Conservation (phyloP, 2,797 vertebrate species). For the Xiphophorus birchmanni region DNA sequence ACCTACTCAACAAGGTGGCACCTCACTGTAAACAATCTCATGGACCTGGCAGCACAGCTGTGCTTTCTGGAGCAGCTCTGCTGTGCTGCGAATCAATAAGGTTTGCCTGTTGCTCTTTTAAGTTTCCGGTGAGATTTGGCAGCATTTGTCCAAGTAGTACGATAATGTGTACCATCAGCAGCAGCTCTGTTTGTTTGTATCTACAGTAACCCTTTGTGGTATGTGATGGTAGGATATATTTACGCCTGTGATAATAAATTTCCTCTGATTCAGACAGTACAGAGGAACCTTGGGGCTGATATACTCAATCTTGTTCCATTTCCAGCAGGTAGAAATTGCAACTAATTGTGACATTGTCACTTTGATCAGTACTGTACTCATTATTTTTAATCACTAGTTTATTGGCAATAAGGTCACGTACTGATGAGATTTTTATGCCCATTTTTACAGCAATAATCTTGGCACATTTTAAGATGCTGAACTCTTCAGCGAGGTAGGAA, state of each 20-base stretch:
- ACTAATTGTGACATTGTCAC: background rate
- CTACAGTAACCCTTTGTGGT: background rate
- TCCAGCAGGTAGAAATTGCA: background rate
- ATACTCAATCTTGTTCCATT: background rate
- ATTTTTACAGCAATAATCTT: background rate
- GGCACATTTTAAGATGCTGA: background rate
- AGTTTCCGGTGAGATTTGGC: background rate
- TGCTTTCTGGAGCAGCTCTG: background rate
- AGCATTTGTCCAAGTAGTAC: background rate
- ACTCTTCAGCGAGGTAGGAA: background rate
- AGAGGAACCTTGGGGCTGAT: background rate
- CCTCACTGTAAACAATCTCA: background rate
- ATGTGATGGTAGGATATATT: background rate
- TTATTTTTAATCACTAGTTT: background rate
- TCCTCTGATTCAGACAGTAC: background rate
- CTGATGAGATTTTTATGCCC: background rate
- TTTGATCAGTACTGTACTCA: background rate
- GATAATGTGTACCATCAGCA: background rate
- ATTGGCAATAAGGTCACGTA: background rate
- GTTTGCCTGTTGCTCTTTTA: background rate
- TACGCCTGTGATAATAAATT: background rate
- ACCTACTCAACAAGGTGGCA: background rate
- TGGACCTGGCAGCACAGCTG: background rate
- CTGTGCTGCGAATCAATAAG: background rate
- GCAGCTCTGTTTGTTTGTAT: background rate